Evolutionary conservation across 2,888 invertebrate genomes (phyloP), one percentile per base, ranked within the genome.

Genomic region (Taphrorychus bicolor): DNA sequence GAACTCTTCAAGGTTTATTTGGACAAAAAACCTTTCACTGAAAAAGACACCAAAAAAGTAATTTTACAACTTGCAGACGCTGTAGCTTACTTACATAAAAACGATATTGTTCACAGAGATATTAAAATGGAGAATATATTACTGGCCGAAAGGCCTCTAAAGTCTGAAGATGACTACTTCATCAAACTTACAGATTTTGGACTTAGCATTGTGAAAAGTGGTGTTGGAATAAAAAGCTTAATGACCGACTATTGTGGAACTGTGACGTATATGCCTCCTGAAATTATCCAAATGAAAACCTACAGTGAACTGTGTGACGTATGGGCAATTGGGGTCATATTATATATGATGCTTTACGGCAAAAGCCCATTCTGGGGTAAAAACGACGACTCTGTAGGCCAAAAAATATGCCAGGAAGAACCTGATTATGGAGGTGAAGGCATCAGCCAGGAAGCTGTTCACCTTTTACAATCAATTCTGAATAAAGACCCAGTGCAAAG

Each of bases 151-250:
- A 84, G 85, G 76, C 85, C 86, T 1, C 71, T 79, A 14, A 82
- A 85, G 74, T 16, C 17, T 5, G 70, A 74, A 3, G 85, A 86
- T 72, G 78, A 82, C 53, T 78, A 84, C 60, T 84, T 82, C 72
- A 84, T 87, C 51, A 87, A 87, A 83, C 79, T 87, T 51, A 84
- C 85, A 40, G 87, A 87, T 78, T 87, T 87, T 77, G 87, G 87
- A 14, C 77, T 87, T 69, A 85, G 86, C 69, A 82, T 85, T 41
- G 57, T 74, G 5, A 85, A 85, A 76, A 80, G 79, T 24, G 85
- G 85, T 2, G 80, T 80, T 41, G 84, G 84, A 9, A 81, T 83
- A 72, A 83, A 84, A 62, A 82, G 84, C 70, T 85, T 86, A 85
- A 78, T 87, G 76, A 83, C 83, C 69, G 85, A 86, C 64, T 84